phyloP scores from a whole-genome alignment of 2,888 invertebrate genomes.

The Lycophotia porphyrea region DNA sequence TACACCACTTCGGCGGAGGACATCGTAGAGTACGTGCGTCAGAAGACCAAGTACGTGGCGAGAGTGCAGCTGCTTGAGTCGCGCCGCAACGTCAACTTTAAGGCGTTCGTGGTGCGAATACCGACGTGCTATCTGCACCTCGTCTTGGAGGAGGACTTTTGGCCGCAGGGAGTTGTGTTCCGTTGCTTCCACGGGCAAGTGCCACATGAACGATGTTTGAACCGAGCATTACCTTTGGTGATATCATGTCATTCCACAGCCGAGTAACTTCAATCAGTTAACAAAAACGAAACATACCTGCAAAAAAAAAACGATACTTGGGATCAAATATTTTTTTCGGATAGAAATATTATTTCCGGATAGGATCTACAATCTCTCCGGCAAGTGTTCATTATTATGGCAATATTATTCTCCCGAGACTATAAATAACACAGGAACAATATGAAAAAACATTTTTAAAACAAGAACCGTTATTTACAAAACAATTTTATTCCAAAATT shows the following conservation, averaged over 20 bases:
- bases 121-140: too few relatives aligned
- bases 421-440: slow-evolving; percentile 9
- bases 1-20: too few relatives aligned
- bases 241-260: background rate
- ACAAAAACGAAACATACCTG: background rate
- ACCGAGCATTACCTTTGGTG: background rate
- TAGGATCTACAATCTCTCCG: background rate
- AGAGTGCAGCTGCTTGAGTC: too few relatives aligned
- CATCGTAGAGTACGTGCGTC: too few relatives aligned
- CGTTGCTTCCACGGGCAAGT: too few relatives aligned
- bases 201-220: too few relatives aligned
- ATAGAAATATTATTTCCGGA: background rate
- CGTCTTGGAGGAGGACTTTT: too few relatives aligned
- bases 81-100: too few relatives aligned
- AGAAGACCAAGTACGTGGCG: too few relatives aligned
- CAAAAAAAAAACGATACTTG: background rate
- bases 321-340: background rate
- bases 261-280: background rate
- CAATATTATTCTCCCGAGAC: slow-evolving; percentile 17
- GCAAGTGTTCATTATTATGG: background rate
- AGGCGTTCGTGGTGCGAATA: too few relatives aligned
- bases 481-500: slow-evolving; percentile 25
- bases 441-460: slow-evolving; percentile 19
- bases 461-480: slow-evolving; percentile 3
- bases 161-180: too few relatives aligned